Base-by-base conservation (phyloP, 2,888 invertebrate species). In the Aleiodes alternator region DNA sequence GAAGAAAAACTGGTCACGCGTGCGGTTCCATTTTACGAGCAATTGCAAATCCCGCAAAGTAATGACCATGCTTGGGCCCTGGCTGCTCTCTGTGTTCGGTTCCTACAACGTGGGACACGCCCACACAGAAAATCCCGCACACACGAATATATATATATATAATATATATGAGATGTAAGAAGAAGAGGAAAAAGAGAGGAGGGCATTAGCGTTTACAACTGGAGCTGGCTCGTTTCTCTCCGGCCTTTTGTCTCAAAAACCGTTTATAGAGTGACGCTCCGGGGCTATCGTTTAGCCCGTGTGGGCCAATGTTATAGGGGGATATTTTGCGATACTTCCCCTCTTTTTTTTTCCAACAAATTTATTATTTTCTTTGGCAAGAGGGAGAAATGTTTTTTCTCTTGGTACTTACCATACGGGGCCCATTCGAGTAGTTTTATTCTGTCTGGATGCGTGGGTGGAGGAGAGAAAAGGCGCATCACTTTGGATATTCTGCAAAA, bases 361-460 rank as follows among this genome's bases (percentile, higher is more conserved):
- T 43, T 43, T 43, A 43, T 43, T 43, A 43, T 43, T 43, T 70
- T 64, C 76, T 80, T 72, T 69, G 73, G 79, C 77, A 78, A 79
- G 68, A 73, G 68, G 72, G 48, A 73, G 78, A 78, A 69, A 69
- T 69, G 43, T 66, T 73, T 68, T 87, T 86, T 84, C 85, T 85
- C 85, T 85, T 83, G 82, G 85, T 87, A 87, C 85, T 88, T 86
- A 66, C 66, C 66, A 56, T 66, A 85, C 84, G 82, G 84, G 34
- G 23, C 23, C 80, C 86, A 83, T 85, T 83, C 83, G 82, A 83
- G 83, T 87, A 86, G 87, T 87, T 87, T 88, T 88, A 87, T 88
- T 88, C 84, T 87, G 86, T 88, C 88, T 88, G 85, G 84, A 77
- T 78, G 86, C 84, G 87, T 87, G 84, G 87, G 87, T 84, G 87